Base-by-base conservation (phyloP, 2,113 vertebrate species). In the Seriola quinqueradiata region DNA sequence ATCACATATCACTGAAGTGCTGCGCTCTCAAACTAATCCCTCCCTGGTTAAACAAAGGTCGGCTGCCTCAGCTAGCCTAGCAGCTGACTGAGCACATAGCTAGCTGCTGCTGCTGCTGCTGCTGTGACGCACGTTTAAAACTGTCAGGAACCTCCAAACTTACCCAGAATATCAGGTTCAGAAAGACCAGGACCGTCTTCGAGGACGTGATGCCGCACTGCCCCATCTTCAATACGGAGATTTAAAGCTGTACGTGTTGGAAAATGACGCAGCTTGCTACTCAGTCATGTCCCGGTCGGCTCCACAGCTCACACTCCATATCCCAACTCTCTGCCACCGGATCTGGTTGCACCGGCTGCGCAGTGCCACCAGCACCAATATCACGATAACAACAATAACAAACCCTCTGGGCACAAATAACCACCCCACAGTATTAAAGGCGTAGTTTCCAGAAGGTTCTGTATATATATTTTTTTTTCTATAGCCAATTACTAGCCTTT, bases 91-190 rank as follows among this genome's bases (percentile, higher is more conserved):
- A 44, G 34, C 25, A n/a, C 55, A 4, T 52, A 28, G 83, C 70
- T 80, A 72, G 63, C 66, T 32, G 61, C 8, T 54, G 16, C 77
- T 28, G 25, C n/a, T 25, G 55, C 55, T 58, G 54, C 25, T 19
- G 28, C 54, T 71, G 23, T 87, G 88, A 89, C 89, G 88, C 88
- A 70, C 70, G 52, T 42, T 8, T 14, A 10, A 82, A 74, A 75
- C 52, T 1, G 28, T 21, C 21, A 42, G 2, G 72, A 87, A 76
- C 38, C 36, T 42, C 42, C 28, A 63, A 75, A 85, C 96, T 96
- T 91, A 98, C 98, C 98, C 98, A 98, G 85, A 99, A 99, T 82
- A 99, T 98, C 52, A 99, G 96, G 92, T 99, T 99, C 54, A 99
- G 95, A 74, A 99, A 99, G 55, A 99, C 97, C 76, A 99, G 92